Evolutionary conservation across 2,113 vertebrate species (phyloP), one percentile per base, ranked within the genome.

Genomic region (Aptenodytes forsteri): DNA sequence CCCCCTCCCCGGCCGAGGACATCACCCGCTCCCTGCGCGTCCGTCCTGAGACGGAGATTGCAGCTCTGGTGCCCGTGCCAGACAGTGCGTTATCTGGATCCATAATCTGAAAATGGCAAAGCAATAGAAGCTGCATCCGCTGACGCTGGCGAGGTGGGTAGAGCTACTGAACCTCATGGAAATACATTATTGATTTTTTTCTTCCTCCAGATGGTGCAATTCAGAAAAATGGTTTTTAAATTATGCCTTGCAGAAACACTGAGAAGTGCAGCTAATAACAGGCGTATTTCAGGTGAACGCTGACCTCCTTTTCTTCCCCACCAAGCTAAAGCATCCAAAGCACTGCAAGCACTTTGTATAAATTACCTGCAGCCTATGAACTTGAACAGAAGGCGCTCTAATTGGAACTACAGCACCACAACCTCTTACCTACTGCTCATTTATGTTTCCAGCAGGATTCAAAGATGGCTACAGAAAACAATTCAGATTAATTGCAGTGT

Each of bases 221-320:
- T 98, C 92, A 94, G 93, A 92, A 52, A 93, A 97, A 97, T 62
- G 85, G 59, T 83, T 96, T 98, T 96, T 87, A 98, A 97, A 97
- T 87, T 76, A 89, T 55, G 93, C 91, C 93, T 96, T 87, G 71
- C 93, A 95, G 91, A 84, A 71, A 73, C 56, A 64, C 46, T 4
- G n/a, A 87, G 83, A 94, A 79, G 93, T 85, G 22, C 95, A 92
- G 97, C 84, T 97, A 96, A 82, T 76, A 89, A 70, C 80, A 19
- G 84, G 83, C 90, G 40, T 59, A 81, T 94, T 96, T 94, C 97
- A 97, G 92, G 85, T 95, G 75, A 94, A 80, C 34, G 9, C 83
- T 94, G 97, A 93, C 85, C 97, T 89, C 85, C 86, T 93, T 96
- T 95, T 78, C 96, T 83, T 82, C 91, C 86, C 90, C 83, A 80